Evolutionary conservation across 2,113 vertebrate species (phyloP), one percentile per base, ranked within the genome.

Genomic region (Pollachius pollachius): DNA sequence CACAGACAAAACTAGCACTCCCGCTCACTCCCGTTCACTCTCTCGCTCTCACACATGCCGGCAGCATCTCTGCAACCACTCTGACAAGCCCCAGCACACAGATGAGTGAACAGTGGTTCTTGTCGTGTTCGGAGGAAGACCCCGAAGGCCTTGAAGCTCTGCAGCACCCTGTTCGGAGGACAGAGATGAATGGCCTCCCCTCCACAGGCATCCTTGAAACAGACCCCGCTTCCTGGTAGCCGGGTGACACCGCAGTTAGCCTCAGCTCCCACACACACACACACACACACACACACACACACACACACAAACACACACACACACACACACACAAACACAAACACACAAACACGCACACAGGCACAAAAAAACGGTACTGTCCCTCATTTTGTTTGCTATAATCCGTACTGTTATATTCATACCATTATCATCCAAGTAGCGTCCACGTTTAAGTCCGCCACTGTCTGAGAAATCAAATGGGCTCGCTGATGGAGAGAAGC

Each of bases 171-270:
- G 78, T 86, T 89, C 81, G 79, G 72, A 79, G 85, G 85, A 78
- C 83, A 75, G 80, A 88, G 89, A 91, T 90, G 89, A 91, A 92
- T 92, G 88, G 89, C 86, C 86, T 91, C 82, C 54, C 80, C 77
- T 76, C 69, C 82, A 89, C 89, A 89, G 87, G 91, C 91, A 93
- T 92, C 91, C 90, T 89, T 85, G 81, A 90, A 85, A 90, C 81
- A 81, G 30, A 34, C 3, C 30, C 30, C 30, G 84, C 87, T 84
- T 89, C 78, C 64, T 79, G 69, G 82, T 60, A 76, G 84, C 76
- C 80, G 75, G 72, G 77, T 73, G 80, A 78, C 76, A 68, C 85
- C 81, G 78, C 79, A 70, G 75, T 70, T 76, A 72, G 78, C 69
- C 77, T 70, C 72, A 54, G 16, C 56, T 71, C 56, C 54, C 71